phyloP scores from a whole-genome alignment of 2,888 invertebrate species.

The Andrena haemorrhoa region DNA sequence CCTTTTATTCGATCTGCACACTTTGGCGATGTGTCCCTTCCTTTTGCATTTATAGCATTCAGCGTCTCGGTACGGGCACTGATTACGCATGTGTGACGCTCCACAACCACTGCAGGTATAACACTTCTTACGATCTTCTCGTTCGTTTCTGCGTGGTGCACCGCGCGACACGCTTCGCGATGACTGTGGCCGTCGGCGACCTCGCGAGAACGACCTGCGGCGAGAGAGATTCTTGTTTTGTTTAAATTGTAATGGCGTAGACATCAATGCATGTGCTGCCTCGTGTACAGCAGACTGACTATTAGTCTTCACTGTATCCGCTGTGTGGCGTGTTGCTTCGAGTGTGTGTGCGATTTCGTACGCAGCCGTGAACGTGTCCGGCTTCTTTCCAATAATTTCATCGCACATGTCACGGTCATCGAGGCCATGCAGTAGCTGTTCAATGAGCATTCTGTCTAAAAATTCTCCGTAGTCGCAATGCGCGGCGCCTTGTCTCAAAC shows the following conservation, averaged over 20 bases:
- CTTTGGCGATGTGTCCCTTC: constrained; percentile 10
- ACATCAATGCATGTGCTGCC: constrained; percentile 3
- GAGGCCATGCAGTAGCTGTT: constrained; percentile 22
- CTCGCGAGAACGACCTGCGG: not conserved
- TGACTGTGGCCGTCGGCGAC: not conserved
- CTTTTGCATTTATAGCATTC: not conserved
- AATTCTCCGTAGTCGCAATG: constrained; percentile 23
- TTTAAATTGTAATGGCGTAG: not conserved
- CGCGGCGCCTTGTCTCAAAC: constrained; percentile 1
- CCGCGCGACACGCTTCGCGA: not conserved
- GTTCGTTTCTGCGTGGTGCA: not conserved
- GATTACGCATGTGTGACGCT: not conserved
- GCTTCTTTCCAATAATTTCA: constrained; percentile 8
- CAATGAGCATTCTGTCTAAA: constrained; percentile 19
- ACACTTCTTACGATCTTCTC: not conserved
- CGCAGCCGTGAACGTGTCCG: not conserved
- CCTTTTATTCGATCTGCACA: not conserved
- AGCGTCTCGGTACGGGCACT: constrained; percentile 5
- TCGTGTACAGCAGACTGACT: not conserved
- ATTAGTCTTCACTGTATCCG: not conserved
- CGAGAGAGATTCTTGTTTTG: not conserved
- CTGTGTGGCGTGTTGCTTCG: not conserved
- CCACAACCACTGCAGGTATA: not conserved
- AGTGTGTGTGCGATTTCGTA: constrained; percentile 12
- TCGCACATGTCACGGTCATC: not conserved